Evolutionary conservation across 2,888 invertebrate genomes (phyloP).

Genomic region (Mesorhabditis spiculigera): DNA sequence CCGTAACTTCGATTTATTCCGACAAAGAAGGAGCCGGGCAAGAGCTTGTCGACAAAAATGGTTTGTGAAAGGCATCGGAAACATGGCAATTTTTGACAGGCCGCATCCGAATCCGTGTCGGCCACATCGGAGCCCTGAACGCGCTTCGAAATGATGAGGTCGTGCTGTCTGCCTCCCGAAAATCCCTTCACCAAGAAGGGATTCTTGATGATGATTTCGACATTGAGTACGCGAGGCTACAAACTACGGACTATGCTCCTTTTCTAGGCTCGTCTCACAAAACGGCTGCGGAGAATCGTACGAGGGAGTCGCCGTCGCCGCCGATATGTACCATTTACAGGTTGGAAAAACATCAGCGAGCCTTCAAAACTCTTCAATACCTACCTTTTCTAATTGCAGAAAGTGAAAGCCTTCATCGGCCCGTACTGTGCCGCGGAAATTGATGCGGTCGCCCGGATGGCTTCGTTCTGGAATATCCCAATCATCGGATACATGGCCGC

Average conservation of each 20-base stretch:
- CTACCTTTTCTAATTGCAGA: conserved; percentile 20
- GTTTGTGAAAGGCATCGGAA: not conserved
- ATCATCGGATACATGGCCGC: conserved; percentile 54
- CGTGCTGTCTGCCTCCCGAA: conserved; percentile 47
- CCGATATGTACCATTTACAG: conserved; percentile 51
- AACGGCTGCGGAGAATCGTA: conserved; percentile 54
- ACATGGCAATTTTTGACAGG: conserved; percentile 14
- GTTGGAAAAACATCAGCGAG: not conserved
- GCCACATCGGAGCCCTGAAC: conserved; percentile 54
- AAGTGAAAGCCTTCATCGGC: conserved; percentile 52
- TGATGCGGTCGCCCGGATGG: conserved; percentile 55
- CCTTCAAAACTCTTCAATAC: not conserved
- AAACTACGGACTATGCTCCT: not conserved
- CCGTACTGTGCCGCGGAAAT: conserved; percentile 55
- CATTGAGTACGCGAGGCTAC: conserved; percentile 36
- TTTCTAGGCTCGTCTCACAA: conserved; percentile 41
- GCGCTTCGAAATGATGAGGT: conserved; percentile 50
- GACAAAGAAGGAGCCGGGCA: not conserved
- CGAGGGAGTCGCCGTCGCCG: conserved; percentile 56
- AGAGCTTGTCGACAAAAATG: not conserved
- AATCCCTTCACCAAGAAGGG: conserved; percentile 43
- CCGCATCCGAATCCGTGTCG: conserved; percentile 37
- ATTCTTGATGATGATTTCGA: conserved; percentile 50
- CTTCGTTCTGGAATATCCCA: conserved; percentile 55
- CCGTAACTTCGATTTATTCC: not conserved